Conservation (phyloP, 1,140 invertebrate genomes). For the Eubasilissa regina region DNA sequence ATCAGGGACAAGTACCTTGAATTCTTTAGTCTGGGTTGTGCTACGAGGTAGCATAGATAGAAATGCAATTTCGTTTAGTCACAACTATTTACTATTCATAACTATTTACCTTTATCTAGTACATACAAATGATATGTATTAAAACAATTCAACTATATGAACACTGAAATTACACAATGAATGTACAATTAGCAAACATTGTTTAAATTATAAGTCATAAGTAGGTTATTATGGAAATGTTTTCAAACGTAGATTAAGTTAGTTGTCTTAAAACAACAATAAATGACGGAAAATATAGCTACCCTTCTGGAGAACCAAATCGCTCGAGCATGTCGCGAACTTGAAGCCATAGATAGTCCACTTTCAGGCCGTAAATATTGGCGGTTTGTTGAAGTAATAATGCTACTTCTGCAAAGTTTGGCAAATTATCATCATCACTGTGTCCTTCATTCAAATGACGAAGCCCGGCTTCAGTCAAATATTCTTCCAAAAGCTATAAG, state of each 20-base stretch:
- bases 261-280: too few relatives aligned
- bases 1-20: too few relatives aligned
- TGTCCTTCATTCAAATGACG: conserved; percentile 63
- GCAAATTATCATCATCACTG: conserved; percentile 56
- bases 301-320: conserved; percentile 62
- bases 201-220: not conserved
- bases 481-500: conserved; percentile 68
- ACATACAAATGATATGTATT: too few relatives aligned
- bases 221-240: not conserved
- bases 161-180: not conserved
- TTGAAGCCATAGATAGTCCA: conserved; percentile 67
- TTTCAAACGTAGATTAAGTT: not conserved
- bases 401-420: conserved; percentile 68
- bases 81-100: too few relatives aligned
- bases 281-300: conserved; percentile 52
- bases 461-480: conserved; percentile 69
- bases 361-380: conserved; percentile 67
- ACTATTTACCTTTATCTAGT: too few relatives aligned
- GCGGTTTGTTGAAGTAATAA: conserved; percentile 68
- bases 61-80: too few relatives aligned
- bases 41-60: too few relatives aligned
- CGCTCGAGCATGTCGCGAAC: conserved; percentile 63
- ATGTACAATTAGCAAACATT: not conserved
- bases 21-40: too few relatives aligned
- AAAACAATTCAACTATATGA: not conserved